phyloP scores from a whole-genome alignment of 2,797 vertebrate genomes.

The Propithecus deckenii region DNA sequence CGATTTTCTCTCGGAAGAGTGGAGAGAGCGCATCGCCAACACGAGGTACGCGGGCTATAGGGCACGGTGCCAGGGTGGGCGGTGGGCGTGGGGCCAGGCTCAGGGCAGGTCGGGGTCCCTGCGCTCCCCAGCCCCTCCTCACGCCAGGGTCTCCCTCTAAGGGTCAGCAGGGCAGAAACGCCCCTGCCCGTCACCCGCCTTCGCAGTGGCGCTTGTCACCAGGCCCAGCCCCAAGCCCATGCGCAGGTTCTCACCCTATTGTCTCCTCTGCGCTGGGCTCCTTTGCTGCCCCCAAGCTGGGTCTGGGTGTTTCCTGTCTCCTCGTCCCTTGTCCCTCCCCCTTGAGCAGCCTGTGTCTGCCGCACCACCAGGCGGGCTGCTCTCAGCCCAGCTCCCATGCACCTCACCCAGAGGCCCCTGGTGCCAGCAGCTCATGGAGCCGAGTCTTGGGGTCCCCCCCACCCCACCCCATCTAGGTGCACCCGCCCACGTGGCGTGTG shows the following conservation, averaged over 20 bases:
- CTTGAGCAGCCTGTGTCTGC: neutral
- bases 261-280: neutral
- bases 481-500: neutral
- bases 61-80: neutral
- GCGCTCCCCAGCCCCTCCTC: neutral
- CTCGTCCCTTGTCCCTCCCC: neutral
- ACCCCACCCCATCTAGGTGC: neutral
- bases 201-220: neutral
- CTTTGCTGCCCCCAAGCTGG: no score
- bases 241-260: neutral
- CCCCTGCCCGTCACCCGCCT: neutral
- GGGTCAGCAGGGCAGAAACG: neutral
- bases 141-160: neutral
- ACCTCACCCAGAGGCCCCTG: neutral
- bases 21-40: conserved; percentile 98
- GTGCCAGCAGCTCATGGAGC: neutral
- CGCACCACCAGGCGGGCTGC: no score
- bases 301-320: neutral
- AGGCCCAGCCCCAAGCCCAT: neutral
- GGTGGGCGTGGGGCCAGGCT: neutral
- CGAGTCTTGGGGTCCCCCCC: neutral
- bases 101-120: neutral
- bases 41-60: conserved; percentile 90
- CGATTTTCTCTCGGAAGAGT: conserved; percentile 99
- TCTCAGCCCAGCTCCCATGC: neutral